A percentile compares a stretch with the other conserved stretches of the same genome.
These are phyloP conservation scores for Isoperla grammatica DNA, from an alignment of 2,888 invertebrate species.

Conservation along the genomic window DNA sequence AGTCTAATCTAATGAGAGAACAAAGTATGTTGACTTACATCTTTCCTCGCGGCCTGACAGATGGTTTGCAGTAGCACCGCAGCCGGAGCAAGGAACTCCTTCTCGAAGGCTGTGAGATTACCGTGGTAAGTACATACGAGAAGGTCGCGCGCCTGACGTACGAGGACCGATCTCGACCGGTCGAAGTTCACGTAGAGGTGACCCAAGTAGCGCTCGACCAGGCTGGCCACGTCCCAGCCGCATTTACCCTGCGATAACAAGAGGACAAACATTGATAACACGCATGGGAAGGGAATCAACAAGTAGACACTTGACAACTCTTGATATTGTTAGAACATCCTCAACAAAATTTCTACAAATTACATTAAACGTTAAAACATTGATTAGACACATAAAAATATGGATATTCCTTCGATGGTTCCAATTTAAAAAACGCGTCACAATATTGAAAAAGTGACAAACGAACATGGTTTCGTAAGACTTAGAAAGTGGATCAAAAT, in stretches of 20 bases:
- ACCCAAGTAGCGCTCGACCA: constrained; percentile 59
- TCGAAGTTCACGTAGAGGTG: constrained; percentile 57
- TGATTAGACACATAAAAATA: too few relatives aligned
- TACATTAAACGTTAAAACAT: too few relatives aligned
- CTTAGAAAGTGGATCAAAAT: too few relatives aligned
- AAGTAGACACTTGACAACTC: too few relatives aligned
- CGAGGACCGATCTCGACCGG: constrained; percentile 53
- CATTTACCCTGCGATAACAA: constrained; percentile 23
- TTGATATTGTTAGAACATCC: too few relatives aligned
- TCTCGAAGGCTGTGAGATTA: constrained; percentile 56
- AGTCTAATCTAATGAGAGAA: too few relatives aligned
- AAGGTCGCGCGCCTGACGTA: constrained; percentile 63
- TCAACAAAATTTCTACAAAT: too few relatives aligned
- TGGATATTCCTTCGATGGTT: too few relatives aligned
- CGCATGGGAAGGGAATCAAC: background rate
- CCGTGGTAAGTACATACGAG: constrained; percentile 61
- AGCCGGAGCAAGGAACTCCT: constrained; percentile 57
- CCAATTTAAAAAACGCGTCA: too few relatives aligned
- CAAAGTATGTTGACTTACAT: constrained; percentile 14
- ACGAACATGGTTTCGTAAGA: too few relatives aligned
- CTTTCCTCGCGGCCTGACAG: constrained; percentile 36
- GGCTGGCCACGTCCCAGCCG: constrained; percentile 31
- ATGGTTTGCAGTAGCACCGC: constrained; percentile 46
- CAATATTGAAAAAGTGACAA: too few relatives aligned
- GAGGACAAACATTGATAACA: background rate